Base-by-base conservation (phyloP, 2,797 vertebrate genomes). In the Austrolebias charrua region DNA sequence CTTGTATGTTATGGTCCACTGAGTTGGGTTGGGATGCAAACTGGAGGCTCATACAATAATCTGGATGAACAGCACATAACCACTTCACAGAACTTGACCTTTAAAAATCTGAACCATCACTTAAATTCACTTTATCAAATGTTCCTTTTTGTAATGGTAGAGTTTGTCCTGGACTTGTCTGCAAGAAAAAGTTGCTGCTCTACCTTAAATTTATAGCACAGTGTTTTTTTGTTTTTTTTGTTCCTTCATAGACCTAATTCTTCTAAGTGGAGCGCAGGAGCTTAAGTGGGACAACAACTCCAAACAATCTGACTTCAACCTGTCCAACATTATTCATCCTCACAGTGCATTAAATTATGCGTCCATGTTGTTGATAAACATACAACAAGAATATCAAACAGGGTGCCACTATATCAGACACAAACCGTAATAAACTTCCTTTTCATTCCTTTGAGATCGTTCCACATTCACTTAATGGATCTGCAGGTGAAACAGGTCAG, bases 241-340 rank as follows among this genome's bases (percentile, higher is more conserved):
- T 64, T 64, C 61, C 49, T 66, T 81, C 43, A 73, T 62, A 88
- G 84, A 82, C 85, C 86, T 64, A 68, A 66, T 86, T 90, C 75
- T 71, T 51, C 70, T 79, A 90, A 90, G 75, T 88, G 55, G 88
- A 89, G 75, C 89, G 82, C 48, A 14, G 66, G 63, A 77, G 69
- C 14, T 44, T 40, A 90, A 88, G 73, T 88, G 71, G 86, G 81
- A 73, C 87, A 1, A 75, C 73, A 69, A 53, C 73, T 67, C 38
- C 52, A 62, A 73, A 73, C 72, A 70, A 53, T 53, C 48, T 61
- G 31, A 33, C 31, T 33, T 40, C 1, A 28, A 62, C 8, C 62
- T 14, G 24, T 43, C 44, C 43, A 2, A 64, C 38, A 58, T 66
- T 59, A 31, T 20, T 73, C 50, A 49, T 75, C 44, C 50, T 49